These are phyloP conservation scores for Ceyx margarethae DNA, from an alignment of 2,113 vertebrate genomes.

Conservation along the genomic window DNA sequence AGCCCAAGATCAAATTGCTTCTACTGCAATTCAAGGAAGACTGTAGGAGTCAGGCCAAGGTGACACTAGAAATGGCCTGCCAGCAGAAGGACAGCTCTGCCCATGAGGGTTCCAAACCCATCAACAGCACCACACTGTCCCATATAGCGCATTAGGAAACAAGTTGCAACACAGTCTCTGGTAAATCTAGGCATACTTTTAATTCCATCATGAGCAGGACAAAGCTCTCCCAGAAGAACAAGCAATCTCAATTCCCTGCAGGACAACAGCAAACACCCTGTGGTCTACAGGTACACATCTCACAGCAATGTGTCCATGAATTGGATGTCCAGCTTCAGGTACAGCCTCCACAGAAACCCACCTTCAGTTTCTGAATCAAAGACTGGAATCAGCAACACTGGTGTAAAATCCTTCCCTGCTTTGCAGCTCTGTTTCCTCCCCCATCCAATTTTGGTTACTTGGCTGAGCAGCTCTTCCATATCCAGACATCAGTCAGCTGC, in stretches of 20 bases:
- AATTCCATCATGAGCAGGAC: background rate
- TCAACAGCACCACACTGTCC: background rate
- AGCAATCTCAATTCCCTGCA: background rate
- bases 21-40: background rate
- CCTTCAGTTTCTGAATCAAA: background rate
- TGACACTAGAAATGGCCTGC: background rate
- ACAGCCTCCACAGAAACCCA: background rate
- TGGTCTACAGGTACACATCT: background rate
- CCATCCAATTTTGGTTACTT: background rate
- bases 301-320: background rate
- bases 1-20: background rate
- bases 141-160: background rate
- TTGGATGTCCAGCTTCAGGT: background rate
- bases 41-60: background rate
- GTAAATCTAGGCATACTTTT: background rate
- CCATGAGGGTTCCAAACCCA: background rate
- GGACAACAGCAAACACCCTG: accelerated
- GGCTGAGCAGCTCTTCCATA: background rate
- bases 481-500: background rate
- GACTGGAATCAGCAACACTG: background rate
- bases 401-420: background rate
- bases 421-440: background rate
- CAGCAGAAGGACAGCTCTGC: background rate
- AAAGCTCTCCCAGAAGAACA: background rate
- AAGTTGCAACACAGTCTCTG: accelerated